Base-by-base conservation (phyloP, 2,797 vertebrate species). In the Staurois parvus region DNA sequence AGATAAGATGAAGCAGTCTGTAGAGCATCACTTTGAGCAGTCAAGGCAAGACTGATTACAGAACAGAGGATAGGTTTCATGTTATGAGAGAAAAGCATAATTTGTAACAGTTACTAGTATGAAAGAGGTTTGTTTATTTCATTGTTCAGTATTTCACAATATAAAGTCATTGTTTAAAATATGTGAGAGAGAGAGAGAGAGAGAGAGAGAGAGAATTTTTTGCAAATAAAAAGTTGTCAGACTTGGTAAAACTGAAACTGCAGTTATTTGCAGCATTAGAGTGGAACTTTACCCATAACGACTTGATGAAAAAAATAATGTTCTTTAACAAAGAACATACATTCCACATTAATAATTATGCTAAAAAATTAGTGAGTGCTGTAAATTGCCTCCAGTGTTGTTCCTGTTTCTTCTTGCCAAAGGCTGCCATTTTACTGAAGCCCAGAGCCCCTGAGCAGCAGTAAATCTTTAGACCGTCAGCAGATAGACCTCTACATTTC, bases 21-120 rank as follows among this genome's bases (percentile, higher is more conserved):
- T 79, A 45, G 62, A 68, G 76, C 76, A 30, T 32, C 64, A 78
- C 37, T 78, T 42, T 67, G 21, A 42, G 19, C 59, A 78, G 59
- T 62, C n/a, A 67, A 42, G 26, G 56, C 9, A 78, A 67, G 17
- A 67, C n/a, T 11, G 34, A 78, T 78, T 32, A 24, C 62, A 37
- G 40, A n/a, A 34, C 8, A 42, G 29, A 56, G 13, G 9, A 37
- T 29, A 40, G 17, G 45, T 19, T 59, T 77, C 13, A 3, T 30
- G 32, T 34, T 77, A 28, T n/a, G 30, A 26, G 24, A 28, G 13
- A 40, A 19, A 59, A 59, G 7, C 7, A 59, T 9, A n/a, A 24
- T 59, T 17, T 24, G 17, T 59, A n/a, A 19, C 19, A 59, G 19
- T 21, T 59, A 59, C 56, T 59, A n/a, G 24, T 59, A 59, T n/a